A percentile compares a stretch with the other conserved stretches of the same genome.
Conservation (phyloP, 2,797 vertebrate species). For the Pseudomugil gertrudae region DNA sequence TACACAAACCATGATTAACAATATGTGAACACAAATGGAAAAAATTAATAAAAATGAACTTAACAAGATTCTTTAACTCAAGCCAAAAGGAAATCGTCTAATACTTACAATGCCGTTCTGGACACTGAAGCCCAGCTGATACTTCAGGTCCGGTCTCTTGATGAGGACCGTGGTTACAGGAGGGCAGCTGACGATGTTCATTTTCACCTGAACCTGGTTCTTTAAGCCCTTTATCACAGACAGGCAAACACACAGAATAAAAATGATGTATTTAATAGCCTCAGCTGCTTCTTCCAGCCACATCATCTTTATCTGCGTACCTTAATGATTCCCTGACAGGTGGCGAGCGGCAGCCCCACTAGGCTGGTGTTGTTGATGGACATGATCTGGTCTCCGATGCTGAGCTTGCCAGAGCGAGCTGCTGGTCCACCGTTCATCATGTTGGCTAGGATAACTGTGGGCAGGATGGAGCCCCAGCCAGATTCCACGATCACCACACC, state of each 20-base stretch:
- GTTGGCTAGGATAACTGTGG: slow-evolving; percentile 98
- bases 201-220: slow-evolving; percentile 96
- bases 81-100: background rate
- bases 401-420: slow-evolving; percentile 96
- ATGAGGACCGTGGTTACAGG: slow-evolving; percentile 99
- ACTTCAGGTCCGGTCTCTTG: slow-evolving; percentile 98
- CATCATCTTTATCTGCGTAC: slow-evolving; percentile 70
- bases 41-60: background rate
- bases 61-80: background rate
- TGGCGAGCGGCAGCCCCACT: slow-evolving; percentile 96
- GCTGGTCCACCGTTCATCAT: slow-evolving; percentile 99
- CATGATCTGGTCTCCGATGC: slow-evolving; percentile 99
- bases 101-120: slow-evolving; percentile 94
- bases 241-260: slow-evolving; percentile 28
- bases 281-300: background rate
- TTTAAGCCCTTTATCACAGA: slow-evolving; percentile 90
- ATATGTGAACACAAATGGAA: background rate
- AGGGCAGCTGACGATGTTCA: slow-evolving; percentile 99
- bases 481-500: slow-evolving; percentile 99
- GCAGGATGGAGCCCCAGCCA: slow-evolving; percentile 98
- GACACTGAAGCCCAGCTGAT: slow-evolving; percentile 98
- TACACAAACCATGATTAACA: background rate
- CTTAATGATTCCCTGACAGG: slow-evolving; percentile 99
- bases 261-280: background rate
- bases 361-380: slow-evolving; percentile 99